Percentiles rank a stretch among this genome's conserved stretches.
phyloP scores from a whole-genome alignment of 2,888 invertebrate genomes.

The Eulithis prunata region DNA sequence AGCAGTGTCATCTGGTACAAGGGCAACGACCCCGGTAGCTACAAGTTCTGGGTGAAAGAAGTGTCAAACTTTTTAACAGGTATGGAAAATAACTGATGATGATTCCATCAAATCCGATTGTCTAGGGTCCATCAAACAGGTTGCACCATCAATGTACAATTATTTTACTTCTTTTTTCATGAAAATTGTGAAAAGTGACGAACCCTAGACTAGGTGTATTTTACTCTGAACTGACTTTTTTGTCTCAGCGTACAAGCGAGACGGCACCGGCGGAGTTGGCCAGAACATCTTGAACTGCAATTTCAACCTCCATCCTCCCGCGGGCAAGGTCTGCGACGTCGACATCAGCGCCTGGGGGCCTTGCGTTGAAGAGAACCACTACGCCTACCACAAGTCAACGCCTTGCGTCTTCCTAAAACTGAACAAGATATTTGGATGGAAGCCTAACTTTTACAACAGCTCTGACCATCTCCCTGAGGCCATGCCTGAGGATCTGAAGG shows the following conservation, averaged over 20 bases:
- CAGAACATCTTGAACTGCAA: constrained; percentile 91
- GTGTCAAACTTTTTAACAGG: constrained; percentile 91
- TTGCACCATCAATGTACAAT: too few relatives aligned
- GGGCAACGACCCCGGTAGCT: constrained; percentile 90
- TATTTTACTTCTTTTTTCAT: too few relatives aligned
- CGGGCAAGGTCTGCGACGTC: constrained; percentile 93
- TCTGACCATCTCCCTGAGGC: constrained; percentile 87
- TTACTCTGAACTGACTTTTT: not conserved
- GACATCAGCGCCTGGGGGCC: constrained; percentile 92
- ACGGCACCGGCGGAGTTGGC: constrained; percentile 89
- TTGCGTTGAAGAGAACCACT: constrained; percentile 93
- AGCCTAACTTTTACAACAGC: constrained; percentile 91
- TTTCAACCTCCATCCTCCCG: constrained; percentile 88
- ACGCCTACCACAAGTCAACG: constrained; percentile 95
- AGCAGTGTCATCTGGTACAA: constrained; percentile 98
- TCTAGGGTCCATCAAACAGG: too few relatives aligned
- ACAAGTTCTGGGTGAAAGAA: constrained; percentile 91
- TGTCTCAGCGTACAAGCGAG: constrained; percentile 87
- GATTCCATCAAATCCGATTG: too few relatives aligned
- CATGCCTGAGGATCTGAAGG: constrained; percentile 90
- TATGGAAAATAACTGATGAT: constrained; percentile 57
- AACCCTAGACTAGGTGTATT: too few relatives aligned
- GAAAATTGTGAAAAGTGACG: too few relatives aligned
- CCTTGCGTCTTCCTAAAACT: constrained; percentile 98
- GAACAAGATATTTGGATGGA: constrained; percentile 97